phyloP scores from a whole-genome alignment of 2,113 vertebrate species.

The Lanius ludovicianus region DNA sequence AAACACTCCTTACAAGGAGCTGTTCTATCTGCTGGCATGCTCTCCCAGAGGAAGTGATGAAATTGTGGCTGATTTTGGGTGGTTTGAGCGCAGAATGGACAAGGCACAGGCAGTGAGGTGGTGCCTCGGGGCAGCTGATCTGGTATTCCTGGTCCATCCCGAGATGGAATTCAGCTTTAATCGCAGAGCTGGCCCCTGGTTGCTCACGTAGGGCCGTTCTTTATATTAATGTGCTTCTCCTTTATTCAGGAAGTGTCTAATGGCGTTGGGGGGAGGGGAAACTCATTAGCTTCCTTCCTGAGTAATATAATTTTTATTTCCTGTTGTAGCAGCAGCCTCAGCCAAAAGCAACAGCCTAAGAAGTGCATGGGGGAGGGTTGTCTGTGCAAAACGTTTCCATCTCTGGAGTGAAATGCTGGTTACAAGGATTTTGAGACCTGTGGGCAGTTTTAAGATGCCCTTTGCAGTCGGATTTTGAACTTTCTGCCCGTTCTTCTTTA shows the following conservation, averaged over 20 bases:
- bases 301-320: conserved; percentile 83
- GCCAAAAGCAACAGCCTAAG: conserved; percentile 63
- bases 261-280: conserved; percentile 82
- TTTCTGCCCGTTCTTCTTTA: not conserved
- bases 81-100: not conserved
- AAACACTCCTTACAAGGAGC: conserved; percentile 21
- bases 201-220: conserved; percentile 36
- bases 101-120: not conserved
- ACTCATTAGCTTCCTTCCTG: conserved; percentile 83
- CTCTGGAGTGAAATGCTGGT: not conserved
- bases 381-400: not conserved
- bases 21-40: not conserved
- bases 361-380: conserved; percentile 12
- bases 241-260: conserved; percentile 90
- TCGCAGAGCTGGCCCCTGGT: conserved; percentile 18
- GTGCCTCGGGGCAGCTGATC: not conserved
- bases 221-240: conserved; percentile 71
- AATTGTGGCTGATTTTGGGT: not conserved
- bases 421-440: not conserved
- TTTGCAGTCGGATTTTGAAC: not conserved
- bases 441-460: not conserved
- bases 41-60: conserved; percentile 25
- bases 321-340: conserved; percentile 75
- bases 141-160: not conserved
- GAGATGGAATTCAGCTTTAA: conserved; percentile 20